Conservation (phyloP, 2,113 vertebrate species). For the Dipodomys stephensi region DNA sequence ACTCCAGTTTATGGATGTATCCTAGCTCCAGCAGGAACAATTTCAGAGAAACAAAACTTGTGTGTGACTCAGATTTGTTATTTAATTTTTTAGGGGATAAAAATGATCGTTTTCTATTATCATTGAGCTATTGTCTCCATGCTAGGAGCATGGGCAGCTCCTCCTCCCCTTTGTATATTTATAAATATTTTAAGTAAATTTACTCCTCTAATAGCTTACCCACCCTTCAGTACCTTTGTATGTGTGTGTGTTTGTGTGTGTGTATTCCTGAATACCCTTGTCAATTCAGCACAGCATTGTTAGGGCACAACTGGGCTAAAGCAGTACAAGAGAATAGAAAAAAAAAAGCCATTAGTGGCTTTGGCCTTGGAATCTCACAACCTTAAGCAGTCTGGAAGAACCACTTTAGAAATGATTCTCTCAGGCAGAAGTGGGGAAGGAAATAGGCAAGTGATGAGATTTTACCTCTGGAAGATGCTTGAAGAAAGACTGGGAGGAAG, state of each 20-base stretch:
- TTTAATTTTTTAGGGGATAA: not conserved
- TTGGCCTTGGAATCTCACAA: not conserved
- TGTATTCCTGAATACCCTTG: not conserved
- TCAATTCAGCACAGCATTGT: not conserved
- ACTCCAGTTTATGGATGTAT: not conserved
- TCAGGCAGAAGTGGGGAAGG: not conserved
- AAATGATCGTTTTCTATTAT: not conserved
- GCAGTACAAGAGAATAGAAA: not conserved
- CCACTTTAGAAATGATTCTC: not conserved
- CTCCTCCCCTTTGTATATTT: not conserved
- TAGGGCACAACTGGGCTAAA: not conserved
- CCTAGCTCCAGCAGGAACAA: not conserved
- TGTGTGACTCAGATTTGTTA: not conserved
- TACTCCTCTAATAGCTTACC: not conserved
- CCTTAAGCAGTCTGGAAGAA: not conserved
- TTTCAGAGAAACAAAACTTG: conserved; percentile 6
- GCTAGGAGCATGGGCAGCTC: not conserved
- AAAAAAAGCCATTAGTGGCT: not conserved
- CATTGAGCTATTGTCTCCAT: not conserved
- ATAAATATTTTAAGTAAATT: not conserved
- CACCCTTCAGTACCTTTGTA: not conserved
- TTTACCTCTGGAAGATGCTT: not conserved
- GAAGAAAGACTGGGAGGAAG: not conserved
- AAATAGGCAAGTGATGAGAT: not conserved
- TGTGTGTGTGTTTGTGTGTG: not conserved